Evolutionary conservation across 1,140 invertebrate genomes (phyloP), one percentile per base, ranked within the genome.

Genomic region (Stegodyphus mimosarum): DNA sequence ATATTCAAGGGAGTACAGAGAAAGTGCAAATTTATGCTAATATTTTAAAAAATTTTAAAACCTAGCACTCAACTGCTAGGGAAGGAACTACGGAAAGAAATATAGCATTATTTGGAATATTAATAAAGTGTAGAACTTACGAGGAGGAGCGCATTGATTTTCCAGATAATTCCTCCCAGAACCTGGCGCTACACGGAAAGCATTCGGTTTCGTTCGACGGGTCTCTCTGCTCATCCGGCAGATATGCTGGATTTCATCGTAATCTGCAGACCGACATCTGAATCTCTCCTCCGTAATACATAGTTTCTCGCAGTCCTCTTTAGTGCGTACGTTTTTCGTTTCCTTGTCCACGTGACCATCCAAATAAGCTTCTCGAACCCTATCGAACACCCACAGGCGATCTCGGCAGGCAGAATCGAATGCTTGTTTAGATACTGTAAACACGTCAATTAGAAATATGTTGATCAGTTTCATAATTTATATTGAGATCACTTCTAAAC

Each of bases 181-280:
- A 48, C 89, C 91, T 33, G 90, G 88, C 11, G 88, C 87, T 64
- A 90, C 76, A 76, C 90, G 85, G 85, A 92, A 92, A 2, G 92
- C 91, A 51, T 90, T 90, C 6, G 92, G 92, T 84, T 91, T 90
- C 13, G 92, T 92, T 72, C 92, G 87, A 7, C 91, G 88, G 81
- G 92, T 91, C 83, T 92, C 91, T 52, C 90, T 87, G 83, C 91
- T 92, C 67, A 93, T 88, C 6, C 90, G 88, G 87, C 92, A 93
- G 6, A 90, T 84, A 80, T 90, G 89, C 66, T 88, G 70, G 7
- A 86, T 79, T 33, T 90, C 89, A 85, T 92, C 90, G 84, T 91
- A 92, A 72, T 92, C 91, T 6, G 91, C 91, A 49, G 91, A 92
- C 60, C 91, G 90, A 88, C 92, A 92, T 4, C 88, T 88, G 87